Base-by-base conservation (phyloP, 2,888 invertebrate genomes). In the Papilio demoleus region DNA sequence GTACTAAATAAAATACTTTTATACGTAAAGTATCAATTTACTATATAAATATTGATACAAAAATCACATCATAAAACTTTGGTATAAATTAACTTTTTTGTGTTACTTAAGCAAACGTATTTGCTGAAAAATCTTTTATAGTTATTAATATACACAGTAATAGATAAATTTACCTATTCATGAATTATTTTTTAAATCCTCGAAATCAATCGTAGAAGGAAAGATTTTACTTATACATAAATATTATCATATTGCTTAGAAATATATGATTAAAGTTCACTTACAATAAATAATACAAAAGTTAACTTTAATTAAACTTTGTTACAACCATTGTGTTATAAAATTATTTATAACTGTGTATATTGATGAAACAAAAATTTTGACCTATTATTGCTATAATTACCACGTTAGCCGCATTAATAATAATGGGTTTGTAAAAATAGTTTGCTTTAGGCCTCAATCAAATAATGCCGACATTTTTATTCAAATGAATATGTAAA, bases 11-110 rank as follows among this genome's bases (percentile, higher is more conserved):
- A 78, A 74, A 71, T 50, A 61, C 42, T 17, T 50, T 47, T 70
- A 72, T 82, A 81, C 70, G 75, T 86, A 86, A 87, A 87, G 85
- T 88, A 87, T 81, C 83, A 87, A 86, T 88, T 88, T 88, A 88
- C 50, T 68, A 81, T 79, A 82, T 80, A 82, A 82, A 84, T 78
- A 82, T 81, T 77, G 77, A 81, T 85, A 86, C 78, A 86, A 84
- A 82, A 74, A 81, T 77, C 76, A 76, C 77, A 77, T 72, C 73
- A 67, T 76, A 77, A 79, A 75, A 79, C 82, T 85, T 85, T 83
- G 82, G 83, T 84, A 81, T 77, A 72, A 68, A 67, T 70, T 73
- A 66, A 60, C 62, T 66, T 22, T 50, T 68, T 42, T 69, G 34
- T 62, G 38, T 27, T 58, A 36, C 31, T 56, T 53, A 65, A 65